Conservation (phyloP, 2,888 invertebrate species). For the Drosophila dives region DNA sequence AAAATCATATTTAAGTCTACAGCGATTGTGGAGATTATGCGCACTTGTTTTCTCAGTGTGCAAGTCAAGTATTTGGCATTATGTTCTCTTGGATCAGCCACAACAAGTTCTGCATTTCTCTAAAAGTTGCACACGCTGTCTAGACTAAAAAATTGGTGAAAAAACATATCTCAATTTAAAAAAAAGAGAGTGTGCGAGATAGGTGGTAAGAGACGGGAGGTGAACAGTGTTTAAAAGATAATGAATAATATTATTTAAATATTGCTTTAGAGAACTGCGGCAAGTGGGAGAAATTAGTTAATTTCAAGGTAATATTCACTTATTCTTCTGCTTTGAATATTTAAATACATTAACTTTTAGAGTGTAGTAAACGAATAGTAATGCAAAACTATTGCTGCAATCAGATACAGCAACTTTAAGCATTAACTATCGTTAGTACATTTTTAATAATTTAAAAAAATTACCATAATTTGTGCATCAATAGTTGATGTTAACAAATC, state of each 20-base stretch:
- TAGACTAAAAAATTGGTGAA: neutral
- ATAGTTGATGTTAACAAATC: neutral
- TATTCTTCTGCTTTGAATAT: neutral
- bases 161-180: neutral
- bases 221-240: neutral
- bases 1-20: conserved; percentile 17
- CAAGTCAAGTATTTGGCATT: conserved; percentile 32
- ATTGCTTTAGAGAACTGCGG: neutral
- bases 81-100: conserved; percentile 27
- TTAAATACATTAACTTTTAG: neutral
- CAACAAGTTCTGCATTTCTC: conserved; percentile 38
- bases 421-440: neutral
- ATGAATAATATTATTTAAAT: too few species aligned
- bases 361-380: neutral
- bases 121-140: conserved; percentile 11
- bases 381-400: neutral
- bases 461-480: neutral
- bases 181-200: neutral
- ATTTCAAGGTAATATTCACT: neutral
- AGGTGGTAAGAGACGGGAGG: neutral
- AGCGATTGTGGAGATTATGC: conserved; percentile 19
- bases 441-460: neutral
- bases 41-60: conserved; percentile 42
- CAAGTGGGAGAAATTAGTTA: neutral
- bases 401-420: neutral